Evolutionary conservation across 2,113 vertebrate species (phyloP).

Genomic region (rat (Rattus norvegicus)): GRCr8 NC_086026.1:95489501-95490000

Average conservation of each 20-base stretch:
- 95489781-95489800: background rate
- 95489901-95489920: constrained; percentile 37
- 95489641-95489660: background rate
- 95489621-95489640: background rate
- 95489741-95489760: background rate
- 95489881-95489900: background rate
- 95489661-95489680: background rate
- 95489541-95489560: background rate
- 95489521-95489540: background rate
- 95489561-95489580: background rate
- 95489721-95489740: background rate
- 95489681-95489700: background rate
- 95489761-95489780: background rate
- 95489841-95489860: background rate
- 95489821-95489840: background rate
- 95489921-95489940: constrained; percentile 22
- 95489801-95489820: background rate
- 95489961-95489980: constrained; percentile 5
- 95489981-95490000: background rate
- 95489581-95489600: background rate
- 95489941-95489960: constrained; percentile 31
- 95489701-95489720: background rate
- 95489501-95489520: background rate
- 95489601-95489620: background rate
- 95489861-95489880: background rate